Evolutionary conservation across 2,113 vertebrate species (phyloP).

Genomic region (Scartelaos histophorus): DNA sequence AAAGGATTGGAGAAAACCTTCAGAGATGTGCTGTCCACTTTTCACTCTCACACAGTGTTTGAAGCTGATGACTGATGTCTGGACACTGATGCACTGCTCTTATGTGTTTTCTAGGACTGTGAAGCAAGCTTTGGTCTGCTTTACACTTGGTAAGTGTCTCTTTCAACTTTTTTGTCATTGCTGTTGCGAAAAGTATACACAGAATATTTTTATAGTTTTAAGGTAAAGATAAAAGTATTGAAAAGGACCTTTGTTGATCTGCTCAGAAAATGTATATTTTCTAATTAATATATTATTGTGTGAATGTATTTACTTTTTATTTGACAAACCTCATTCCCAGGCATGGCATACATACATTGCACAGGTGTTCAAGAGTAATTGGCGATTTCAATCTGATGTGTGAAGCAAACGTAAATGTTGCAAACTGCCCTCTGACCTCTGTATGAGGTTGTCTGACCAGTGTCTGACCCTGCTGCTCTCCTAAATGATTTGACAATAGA

Average conservation of each 20-base stretch:
- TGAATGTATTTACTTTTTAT: neutral
- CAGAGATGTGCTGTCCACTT: conserved; percentile 41
- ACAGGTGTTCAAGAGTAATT: conserved; percentile 9
- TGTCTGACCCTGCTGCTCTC: conserved; percentile 65
- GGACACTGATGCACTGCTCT: conserved; percentile 53
- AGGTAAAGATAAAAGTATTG: neutral
- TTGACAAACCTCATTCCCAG: neutral
- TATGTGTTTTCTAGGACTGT: conserved; percentile 70
- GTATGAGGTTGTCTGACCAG: conserved; percentile 66
- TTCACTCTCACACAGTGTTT: conserved; percentile 41
- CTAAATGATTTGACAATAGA: conserved; percentile 77
- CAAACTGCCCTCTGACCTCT: conserved; percentile 64
- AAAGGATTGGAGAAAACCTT: conserved; percentile 45
- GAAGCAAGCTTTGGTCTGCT: conserved; percentile 49
- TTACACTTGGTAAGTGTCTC: conserved; percentile 67
- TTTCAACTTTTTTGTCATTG: conserved; percentile 23
- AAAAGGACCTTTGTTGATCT: neutral
- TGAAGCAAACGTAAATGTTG: conserved; percentile 58
- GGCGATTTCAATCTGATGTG: conserved; percentile 36
- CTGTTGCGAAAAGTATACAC: neutral
- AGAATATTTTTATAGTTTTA: neutral
- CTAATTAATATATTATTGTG: neutral
- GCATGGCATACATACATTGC: neutral
- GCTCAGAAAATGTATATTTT: neutral
- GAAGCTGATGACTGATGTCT: conserved; percentile 42